Evolutionary conservation across 2,888 invertebrate genomes (phyloP).

Genomic region (Halocaridina rubra): DNA sequence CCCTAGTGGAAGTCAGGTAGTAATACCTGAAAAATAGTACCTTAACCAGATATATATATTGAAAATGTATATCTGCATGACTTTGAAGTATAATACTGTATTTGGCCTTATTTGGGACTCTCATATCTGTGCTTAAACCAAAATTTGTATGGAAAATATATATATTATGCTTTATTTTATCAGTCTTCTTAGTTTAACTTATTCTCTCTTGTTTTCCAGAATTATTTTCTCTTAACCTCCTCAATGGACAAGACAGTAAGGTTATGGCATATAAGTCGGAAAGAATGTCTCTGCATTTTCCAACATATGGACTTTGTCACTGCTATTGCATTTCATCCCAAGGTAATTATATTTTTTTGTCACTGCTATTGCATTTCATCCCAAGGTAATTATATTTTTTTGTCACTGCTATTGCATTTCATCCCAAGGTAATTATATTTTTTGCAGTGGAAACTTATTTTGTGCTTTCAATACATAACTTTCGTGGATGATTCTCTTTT

Average conservation of each 20-base stretch:
- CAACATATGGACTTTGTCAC: conserved; percentile 99
- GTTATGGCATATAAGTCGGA: conserved; percentile 96
- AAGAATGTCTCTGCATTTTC: conserved; percentile 98
- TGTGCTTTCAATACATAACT: no score
- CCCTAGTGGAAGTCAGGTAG: no score
- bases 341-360: conserved; percentile 78
- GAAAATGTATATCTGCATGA: neutral
- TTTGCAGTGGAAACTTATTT: no score
- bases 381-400: conserved; percentile 76
- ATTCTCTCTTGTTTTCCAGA: conserved; percentile 71
- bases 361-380: conserved; percentile 98
- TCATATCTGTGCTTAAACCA: no score
- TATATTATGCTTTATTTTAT: no score
- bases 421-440: conserved; percentile 77
- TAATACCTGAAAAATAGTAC: no score
- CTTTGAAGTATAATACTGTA: no score
- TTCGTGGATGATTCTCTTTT: neutral
- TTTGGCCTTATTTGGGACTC: no score
- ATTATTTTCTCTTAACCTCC: conserved; percentile 96
- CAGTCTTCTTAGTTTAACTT: no score
- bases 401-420: conserved; percentile 98
- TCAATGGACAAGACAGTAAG: conserved; percentile 99
- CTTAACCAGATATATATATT: neutral
- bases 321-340: conserved; percentile 97
- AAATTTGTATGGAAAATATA: no score